A percentile compares a stretch with the other conserved stretches of the same genome.
Conservation (phyloP, 2,113 vertebrate species). For the Vidua macroura region DNA sequence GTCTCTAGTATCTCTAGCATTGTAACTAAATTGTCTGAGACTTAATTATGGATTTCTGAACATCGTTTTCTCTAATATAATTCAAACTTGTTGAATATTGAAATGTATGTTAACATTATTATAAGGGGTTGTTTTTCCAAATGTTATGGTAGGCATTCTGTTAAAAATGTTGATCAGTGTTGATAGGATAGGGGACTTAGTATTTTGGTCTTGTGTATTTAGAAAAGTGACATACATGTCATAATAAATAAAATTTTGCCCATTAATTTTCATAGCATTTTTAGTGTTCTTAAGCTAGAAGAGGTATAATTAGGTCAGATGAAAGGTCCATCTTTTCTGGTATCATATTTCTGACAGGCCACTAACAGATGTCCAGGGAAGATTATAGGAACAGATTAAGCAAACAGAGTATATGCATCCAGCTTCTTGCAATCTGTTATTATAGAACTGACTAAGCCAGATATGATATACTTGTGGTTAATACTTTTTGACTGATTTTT, state of each 20-base stretch:
- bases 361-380: slow-evolving; percentile 20
- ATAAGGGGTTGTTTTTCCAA: not conserved
- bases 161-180: not conserved
- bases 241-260: not conserved
- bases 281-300: not conserved
- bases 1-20: not conserved
- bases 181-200: not conserved
- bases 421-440: slow-evolving; percentile 13
- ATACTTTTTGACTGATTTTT: slow-evolving; percentile 13
- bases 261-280: not conserved
- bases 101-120: not conserved
- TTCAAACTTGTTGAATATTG: not conserved
- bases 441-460: not conserved
- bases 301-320: not conserved
- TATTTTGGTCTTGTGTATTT: not conserved
- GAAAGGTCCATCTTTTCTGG: not conserved
- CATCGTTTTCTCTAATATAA: not conserved
- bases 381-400: not conserved
- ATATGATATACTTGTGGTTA: not conserved
- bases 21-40: not conserved
- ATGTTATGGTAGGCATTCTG: not conserved
- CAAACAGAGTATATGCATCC: not conserved
- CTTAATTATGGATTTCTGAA: not conserved
- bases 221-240: not conserved
- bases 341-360: not conserved